A percentile compares a stretch with the other conserved stretches of the same genome.
phyloP scores from a whole-genome alignment of 2,888 invertebrate species.

The Perizoma affinitatum region DNA sequence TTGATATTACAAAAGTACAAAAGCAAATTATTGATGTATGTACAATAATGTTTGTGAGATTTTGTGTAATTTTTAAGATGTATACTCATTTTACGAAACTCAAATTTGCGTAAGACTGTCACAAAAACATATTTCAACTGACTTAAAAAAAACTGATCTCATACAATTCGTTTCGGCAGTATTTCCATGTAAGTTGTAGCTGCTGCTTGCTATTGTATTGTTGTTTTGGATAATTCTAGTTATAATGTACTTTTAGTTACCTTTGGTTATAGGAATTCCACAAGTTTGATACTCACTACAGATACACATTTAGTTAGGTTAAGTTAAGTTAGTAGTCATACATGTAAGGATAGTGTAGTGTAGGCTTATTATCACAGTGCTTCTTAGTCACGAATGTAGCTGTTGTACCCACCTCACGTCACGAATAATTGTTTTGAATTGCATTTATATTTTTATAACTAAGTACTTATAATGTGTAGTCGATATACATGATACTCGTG shows the following conservation, averaged over 20 bases:
- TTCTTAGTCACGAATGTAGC: conserved; percentile 32
- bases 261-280: conserved; percentile 39
- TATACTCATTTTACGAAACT: conserved; percentile 16
- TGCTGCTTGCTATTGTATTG: background rate
- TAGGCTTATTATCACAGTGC: conserved; percentile 31
- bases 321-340: conserved; percentile 36
- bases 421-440: conserved; percentile 28
- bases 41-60: conserved; percentile 11
- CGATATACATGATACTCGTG: conserved; percentile 41
- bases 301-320: conserved; percentile 27
- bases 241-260: conserved; percentile 39
- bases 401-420: conserved; percentile 32
- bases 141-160: conserved; percentile 48
- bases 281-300: conserved; percentile 32
- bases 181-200: conserved; percentile 13
- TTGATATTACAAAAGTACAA: conserved; percentile 26
- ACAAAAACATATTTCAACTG: conserved; percentile 33
- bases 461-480: conserved; percentile 31
- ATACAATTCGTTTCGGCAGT: conserved; percentile 29
- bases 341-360: conserved; percentile 34
- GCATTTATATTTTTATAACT: conserved; percentile 37
- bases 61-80: conserved; percentile 20
- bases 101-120: conserved; percentile 44
- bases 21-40: conserved; percentile 6
- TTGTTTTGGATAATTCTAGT: conserved; percentile 15